Percentiles rank a stretch among this genome's conserved stretches.
Evolutionary conservation across 2,113 vertebrate genomes (phyloP).

Genomic region (Leptocoma aspasia): DNA sequence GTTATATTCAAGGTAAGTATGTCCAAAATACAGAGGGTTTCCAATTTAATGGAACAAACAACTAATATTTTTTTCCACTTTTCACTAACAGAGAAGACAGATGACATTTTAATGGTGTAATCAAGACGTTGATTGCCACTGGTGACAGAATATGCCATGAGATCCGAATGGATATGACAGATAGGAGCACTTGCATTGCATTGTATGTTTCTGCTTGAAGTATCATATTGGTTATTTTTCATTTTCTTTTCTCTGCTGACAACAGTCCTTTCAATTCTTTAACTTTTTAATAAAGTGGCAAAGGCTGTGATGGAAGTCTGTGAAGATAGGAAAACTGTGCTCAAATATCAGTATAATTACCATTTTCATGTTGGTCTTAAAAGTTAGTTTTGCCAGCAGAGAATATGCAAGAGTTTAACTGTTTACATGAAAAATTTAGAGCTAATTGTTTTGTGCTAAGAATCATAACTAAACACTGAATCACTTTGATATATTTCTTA

Average conservation of each 20-base stretch:
- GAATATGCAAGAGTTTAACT: background rate
- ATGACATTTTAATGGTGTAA: conserved; percentile 4
- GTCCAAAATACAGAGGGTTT: background rate
- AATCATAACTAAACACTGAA: background rate
- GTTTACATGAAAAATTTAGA: background rate
- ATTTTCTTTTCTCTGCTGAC: background rate
- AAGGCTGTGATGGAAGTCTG: background rate
- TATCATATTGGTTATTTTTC: accelerated
- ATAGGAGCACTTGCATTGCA: background rate
- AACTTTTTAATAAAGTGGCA: background rate
- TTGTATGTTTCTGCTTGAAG: background rate
- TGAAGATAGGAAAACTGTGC: background rate
- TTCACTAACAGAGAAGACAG: background rate
- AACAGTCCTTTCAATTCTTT: background rate
- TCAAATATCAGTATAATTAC: background rate
- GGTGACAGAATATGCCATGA: background rate
- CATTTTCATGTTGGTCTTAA: background rate
- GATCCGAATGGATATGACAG: background rate
- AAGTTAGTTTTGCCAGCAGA: background rate
- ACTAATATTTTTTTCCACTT: background rate
- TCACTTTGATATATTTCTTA: background rate
- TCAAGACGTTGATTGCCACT: background rate
- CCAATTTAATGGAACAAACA: background rate
- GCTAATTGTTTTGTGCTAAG: background rate
- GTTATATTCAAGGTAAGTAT: background rate